Percentiles rank a stretch among this genome's conserved stretches.
Conservation (phyloP, 2,888 invertebrate genomes). For the Melipona bicolor region DNA sequence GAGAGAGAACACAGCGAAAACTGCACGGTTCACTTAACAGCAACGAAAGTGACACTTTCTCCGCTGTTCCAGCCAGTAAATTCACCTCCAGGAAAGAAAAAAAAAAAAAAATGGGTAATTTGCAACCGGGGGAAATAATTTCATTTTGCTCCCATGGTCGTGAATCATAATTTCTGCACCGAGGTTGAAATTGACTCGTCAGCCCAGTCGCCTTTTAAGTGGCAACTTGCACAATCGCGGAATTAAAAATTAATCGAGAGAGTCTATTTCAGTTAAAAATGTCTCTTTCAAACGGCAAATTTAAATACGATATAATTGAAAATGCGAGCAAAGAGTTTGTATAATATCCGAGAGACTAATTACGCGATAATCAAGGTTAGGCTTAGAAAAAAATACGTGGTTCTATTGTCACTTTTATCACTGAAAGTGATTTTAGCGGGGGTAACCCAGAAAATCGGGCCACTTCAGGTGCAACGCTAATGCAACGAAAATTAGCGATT, state of each 20-base stretch:
- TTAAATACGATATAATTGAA: neutral
- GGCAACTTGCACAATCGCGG: neutral
- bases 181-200: neutral
- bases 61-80: neutral
- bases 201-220: neutral
- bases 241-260: neutral
- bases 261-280: neutral
- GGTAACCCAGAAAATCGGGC: too few species aligned
- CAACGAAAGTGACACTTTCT: constrained; percentile 2
- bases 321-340: too few species aligned
- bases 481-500: too few species aligned
- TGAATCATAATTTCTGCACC: neutral
- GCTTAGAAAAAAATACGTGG: too few species aligned
- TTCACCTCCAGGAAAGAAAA: neutral
- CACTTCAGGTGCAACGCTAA: too few species aligned
- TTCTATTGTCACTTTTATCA: too few species aligned
- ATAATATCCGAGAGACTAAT: neutral
- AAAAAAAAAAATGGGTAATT: neutral
- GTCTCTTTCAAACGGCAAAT: neutral
- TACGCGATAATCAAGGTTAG: too few species aligned
- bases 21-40: neutral
- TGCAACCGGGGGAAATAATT: neutral
- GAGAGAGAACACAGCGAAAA: neutral
- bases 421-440: too few species aligned
- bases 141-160: neutral